These are phyloP conservation scores for Glaucidium brasilianum DNA, from an alignment of 2,113 vertebrate species.

Conservation along the genomic window DNA sequence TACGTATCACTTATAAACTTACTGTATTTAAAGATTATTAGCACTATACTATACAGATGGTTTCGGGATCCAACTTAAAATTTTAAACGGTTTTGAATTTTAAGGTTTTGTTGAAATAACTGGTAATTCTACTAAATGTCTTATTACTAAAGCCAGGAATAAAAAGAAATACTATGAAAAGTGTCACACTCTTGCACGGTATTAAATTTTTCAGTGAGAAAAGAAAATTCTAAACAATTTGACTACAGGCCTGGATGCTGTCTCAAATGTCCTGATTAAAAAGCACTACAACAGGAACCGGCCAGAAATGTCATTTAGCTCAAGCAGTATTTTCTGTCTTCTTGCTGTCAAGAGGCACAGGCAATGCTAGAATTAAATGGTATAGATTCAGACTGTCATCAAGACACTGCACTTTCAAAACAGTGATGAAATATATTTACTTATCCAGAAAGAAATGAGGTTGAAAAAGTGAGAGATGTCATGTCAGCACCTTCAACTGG, in stretches of 20 bases:
- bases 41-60: not conserved
- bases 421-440: not conserved
- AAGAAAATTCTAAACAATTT: not conserved
- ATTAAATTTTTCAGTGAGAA: not conserved
- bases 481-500: not conserved
- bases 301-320: conserved; percentile 9
- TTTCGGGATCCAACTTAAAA: not conserved
- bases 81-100: not conserved
- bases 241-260: not conserved
- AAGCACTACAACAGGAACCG: not conserved
- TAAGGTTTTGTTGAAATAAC: not conserved
- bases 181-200: fast-evolving
- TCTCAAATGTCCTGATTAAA: not conserved
- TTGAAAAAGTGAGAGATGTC: not conserved
- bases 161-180: not conserved
- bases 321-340: conserved; percentile 8
- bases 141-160: not conserved
- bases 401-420: not conserved
- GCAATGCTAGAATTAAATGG: conserved; percentile 13
- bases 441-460: conserved; percentile 1
- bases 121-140: not conserved
- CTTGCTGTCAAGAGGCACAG: not conserved
- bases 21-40: not conserved
- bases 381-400: not conserved
- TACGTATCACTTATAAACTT: not conserved